Percentiles rank a stretch among this genome's conserved stretches.
Evolutionary conservation across 2,113 vertebrate genomes (phyloP).

Genomic region (Microtus richardsoni): DNA sequence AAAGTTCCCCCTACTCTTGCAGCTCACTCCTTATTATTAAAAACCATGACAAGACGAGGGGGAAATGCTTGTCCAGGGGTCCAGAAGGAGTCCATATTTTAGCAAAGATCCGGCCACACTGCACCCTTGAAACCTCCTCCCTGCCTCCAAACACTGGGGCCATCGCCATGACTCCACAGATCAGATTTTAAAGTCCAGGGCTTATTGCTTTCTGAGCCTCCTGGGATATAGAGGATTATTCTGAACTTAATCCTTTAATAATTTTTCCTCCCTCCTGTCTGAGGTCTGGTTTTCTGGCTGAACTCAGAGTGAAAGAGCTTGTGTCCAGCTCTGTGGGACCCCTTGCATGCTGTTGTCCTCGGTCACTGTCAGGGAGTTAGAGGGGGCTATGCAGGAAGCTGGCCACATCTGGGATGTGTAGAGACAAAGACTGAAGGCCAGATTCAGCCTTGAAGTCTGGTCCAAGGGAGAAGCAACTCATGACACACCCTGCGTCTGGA

Average conservation of each 20-base stretch:
- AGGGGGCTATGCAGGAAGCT: not conserved
- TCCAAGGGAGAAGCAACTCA: not conserved
- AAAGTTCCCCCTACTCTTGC: conserved; percentile 21
- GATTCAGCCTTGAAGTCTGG: not conserved
- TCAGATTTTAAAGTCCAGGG: conserved; percentile 54
- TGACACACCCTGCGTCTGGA: not conserved
- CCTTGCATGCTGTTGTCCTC: not conserved
- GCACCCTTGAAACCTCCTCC: conserved; percentile 41
- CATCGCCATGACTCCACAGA: conserved; percentile 23
- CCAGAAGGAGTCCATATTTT: conserved; percentile 43
- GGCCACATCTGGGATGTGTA: not conserved
- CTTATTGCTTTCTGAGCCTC: conserved; percentile 71
- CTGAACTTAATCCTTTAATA: conserved; percentile 79
- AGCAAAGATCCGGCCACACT: not conserved
- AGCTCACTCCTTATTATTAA: conserved; percentile 64
- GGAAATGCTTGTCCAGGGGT: not conserved
- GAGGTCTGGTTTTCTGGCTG: conserved; percentile 68
- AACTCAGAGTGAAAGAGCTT: not conserved
- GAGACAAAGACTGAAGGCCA: not conserved
- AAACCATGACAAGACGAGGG: not conserved
- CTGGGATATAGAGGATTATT: conserved; percentile 62
- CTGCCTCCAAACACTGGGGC: conserved; percentile 21
- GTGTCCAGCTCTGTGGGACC: not conserved
- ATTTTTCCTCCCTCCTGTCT: conserved; percentile 77
- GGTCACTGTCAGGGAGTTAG: not conserved